phyloP scores from a whole-genome alignment of 2,888 invertebrate species.

The Sthenelais limicola region DNA sequence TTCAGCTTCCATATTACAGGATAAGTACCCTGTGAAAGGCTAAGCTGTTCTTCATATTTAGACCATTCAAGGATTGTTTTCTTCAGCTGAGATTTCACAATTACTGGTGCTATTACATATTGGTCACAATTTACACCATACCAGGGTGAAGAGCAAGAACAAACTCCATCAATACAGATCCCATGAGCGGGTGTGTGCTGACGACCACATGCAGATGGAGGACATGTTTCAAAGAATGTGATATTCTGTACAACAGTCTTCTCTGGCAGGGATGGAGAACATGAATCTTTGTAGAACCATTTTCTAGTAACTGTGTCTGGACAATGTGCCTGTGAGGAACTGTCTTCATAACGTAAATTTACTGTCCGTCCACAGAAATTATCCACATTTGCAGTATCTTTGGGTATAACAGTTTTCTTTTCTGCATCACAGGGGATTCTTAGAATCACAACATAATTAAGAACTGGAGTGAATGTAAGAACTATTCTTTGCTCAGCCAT shows the following conservation, averaged over 20 bases:
- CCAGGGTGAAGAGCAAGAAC: slow-evolving; percentile 55
- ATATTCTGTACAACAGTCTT: neutral
- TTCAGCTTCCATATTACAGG: neutral
- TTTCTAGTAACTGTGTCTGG: neutral
- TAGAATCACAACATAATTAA: neutral
- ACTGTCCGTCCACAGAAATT: neutral
- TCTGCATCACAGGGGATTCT: slow-evolving; percentile 4
- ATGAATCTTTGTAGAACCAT: neutral
- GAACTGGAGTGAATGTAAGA: neutral
- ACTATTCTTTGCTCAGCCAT: neutral
- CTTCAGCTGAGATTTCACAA: neutral
- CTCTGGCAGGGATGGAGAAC: neutral
- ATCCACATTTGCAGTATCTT: slow-evolving; percentile 11
- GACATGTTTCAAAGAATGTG: slow-evolving; percentile 51
- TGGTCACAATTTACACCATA: slow-evolving; percentile 52
- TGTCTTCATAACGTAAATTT: slow-evolving; percentile 1
- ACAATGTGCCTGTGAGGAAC: neutral
- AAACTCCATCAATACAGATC: slow-evolving; percentile 53
- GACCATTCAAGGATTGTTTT: neutral
- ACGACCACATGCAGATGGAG: slow-evolving; percentile 52
- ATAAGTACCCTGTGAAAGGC: neutral
- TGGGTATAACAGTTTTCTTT: neutral
- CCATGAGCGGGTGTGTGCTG: slow-evolving; percentile 48
- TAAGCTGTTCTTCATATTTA: neutral
- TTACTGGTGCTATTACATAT: slow-evolving; percentile 8